Conservation (phyloP, 2,888 invertebrate genomes). For the Brachynemurus nebulosus region DNA sequence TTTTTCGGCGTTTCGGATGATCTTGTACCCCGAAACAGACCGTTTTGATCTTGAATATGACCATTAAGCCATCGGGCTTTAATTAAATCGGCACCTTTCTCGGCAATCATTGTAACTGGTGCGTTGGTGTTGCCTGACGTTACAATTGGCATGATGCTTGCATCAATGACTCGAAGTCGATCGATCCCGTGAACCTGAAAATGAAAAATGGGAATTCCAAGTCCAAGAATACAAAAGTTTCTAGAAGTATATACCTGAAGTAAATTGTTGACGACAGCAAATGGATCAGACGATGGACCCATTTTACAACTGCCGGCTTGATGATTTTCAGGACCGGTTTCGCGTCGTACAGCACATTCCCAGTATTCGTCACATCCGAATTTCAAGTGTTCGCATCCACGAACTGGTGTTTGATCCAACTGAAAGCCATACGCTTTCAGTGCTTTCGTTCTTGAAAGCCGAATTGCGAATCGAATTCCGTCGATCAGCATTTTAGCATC, state of each 20-base stretch:
- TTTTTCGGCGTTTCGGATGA: slow-evolving; percentile 3
- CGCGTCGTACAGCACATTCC: slow-evolving; percentile 42
- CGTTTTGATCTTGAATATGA: slow-evolving; percentile 9
- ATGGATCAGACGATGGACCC: slow-evolving; percentile 39
- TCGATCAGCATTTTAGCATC: slow-evolving; percentile 70
- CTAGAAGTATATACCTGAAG: slow-evolving; percentile 28
- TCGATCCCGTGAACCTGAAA: slow-evolving; percentile 47
- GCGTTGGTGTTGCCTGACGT: slow-evolving; percentile 55
- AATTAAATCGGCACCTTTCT: slow-evolving; percentile 50
- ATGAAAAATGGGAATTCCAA: not conserved
- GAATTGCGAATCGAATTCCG: slow-evolving; percentile 66
- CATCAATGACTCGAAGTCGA: slow-evolving; percentile 52
- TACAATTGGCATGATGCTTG: slow-evolving; percentile 52
- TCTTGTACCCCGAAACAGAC: slow-evolving; percentile 6
- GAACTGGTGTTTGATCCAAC: slow-evolving; percentile 55
- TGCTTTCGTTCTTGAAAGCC: slow-evolving; percentile 54
- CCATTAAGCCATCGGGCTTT: slow-evolving; percentile 41
- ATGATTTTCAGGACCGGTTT: slow-evolving; percentile 49
- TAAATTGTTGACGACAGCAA: slow-evolving; percentile 40
- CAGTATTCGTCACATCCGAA: slow-evolving; percentile 54
- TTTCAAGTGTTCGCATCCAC: slow-evolving; percentile 57
- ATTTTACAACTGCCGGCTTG: slow-evolving; percentile 50
- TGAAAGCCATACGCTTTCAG: slow-evolving; percentile 26
- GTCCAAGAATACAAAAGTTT: too few species aligned
- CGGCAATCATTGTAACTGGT: slow-evolving; percentile 53